These are phyloP conservation scores for Zaprionus tsacasi DNA, from an alignment of 1,140 invertebrate species.

Conservation along the genomic window DNA sequence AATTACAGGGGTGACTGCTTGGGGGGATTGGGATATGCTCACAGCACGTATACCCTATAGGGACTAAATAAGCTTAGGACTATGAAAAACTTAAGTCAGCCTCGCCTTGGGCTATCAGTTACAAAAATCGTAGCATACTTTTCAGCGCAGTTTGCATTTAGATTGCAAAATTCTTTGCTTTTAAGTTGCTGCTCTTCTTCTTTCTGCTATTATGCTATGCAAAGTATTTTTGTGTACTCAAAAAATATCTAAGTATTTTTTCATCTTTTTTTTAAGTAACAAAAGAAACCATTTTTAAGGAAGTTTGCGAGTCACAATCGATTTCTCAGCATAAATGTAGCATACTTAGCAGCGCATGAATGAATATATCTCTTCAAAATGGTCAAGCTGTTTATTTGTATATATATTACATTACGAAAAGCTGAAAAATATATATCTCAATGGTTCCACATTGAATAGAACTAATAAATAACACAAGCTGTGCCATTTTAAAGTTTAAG, in stretches of 20 bases:
- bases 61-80: neutral
- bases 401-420: no score
- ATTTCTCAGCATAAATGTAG: neutral
- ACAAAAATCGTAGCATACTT: neutral
- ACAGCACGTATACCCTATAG: neutral
- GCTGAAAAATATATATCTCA: no score
- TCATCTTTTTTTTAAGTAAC: neutral
- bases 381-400: no score
- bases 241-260: neutral
- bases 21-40: neutral
- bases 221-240: neutral
- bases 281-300: neutral
- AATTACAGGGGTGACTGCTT: neutral
- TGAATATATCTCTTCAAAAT: no score
- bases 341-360: neutral
- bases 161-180: neutral
- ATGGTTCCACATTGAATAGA: no score
- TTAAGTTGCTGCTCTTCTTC: neutral
- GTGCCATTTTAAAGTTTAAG: no score
- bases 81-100: neutral
- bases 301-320: neutral
- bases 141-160: conserved; percentile 3
- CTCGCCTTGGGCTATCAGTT: neutral
- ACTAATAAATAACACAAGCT: no score
- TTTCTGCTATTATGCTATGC: neutral